Conservation (phyloP, 2,113 vertebrate species). For the Plotosus lineatus region DNA sequence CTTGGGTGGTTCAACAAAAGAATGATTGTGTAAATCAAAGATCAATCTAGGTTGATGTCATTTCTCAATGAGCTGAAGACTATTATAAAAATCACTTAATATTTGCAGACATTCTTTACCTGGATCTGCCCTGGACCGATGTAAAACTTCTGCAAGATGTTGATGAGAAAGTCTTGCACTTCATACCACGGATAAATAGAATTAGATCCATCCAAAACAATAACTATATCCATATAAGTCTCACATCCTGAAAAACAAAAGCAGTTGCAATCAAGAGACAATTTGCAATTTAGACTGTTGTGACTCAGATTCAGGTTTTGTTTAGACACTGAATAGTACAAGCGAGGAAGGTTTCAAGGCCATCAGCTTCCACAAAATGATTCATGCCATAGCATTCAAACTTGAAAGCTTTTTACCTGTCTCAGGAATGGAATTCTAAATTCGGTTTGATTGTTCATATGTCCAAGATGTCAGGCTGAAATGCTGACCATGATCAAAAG, state of each 20-base stretch:
- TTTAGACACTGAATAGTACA: background rate
- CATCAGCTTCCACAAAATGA: background rate
- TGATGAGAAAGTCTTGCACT: constrained; percentile 95
- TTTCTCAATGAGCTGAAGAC: background rate
- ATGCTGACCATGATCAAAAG: background rate
- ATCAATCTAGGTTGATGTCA: background rate
- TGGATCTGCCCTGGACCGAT: constrained; percentile 95
- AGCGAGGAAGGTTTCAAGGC: background rate
- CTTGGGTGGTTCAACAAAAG: too few relatives aligned
- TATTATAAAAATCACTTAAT: background rate
- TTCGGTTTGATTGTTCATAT: constrained; percentile 25
- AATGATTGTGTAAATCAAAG: background rate
- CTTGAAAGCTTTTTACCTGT: constrained; percentile 10
- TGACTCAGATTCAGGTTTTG: background rate
- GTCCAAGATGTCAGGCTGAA: constrained; percentile 11
- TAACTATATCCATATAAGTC: constrained; percentile 97
- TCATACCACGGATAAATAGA: constrained; percentile 98
- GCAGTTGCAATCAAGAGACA: constrained; percentile 5
- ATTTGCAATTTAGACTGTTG: constrained; percentile 21
- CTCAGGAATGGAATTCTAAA: constrained; percentile 12
- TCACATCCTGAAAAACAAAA: constrained; percentile 82
- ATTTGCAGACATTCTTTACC: constrained; percentile 66
- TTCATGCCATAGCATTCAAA: background rate
- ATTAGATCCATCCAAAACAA: constrained; percentile 96
- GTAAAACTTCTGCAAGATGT: constrained; percentile 93